Base-by-base conservation (phyloP, 1,140 invertebrate species). In the Prorops nasuta region DNA sequence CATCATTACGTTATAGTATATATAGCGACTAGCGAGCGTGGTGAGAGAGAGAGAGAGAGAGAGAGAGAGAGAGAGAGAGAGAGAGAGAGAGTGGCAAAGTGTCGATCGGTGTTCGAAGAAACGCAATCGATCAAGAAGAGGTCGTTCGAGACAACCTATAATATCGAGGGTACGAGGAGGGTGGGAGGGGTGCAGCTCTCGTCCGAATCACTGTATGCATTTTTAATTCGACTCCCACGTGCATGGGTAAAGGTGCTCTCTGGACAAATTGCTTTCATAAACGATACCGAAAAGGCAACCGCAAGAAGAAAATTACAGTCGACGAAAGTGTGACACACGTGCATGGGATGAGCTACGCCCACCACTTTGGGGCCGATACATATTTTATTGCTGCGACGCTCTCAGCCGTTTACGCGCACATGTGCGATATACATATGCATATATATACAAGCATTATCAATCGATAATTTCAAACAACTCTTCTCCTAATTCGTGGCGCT, bases 251-350 rank as follows among this genome's bases (percentile, higher is more conserved):
- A 15, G 17, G 24, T 6, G 24, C 4, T 10, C 10, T 6, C 24
- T 10, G 24, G 24, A 28, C 24, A 28, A 28, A 28, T 28, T 28
- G 24, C 24, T 28, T 28, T 28, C 24, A 10, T 28, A 28, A 28
- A 28, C 10, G 18, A 7, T 2, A 20, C 9, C 16, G 19, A 35
- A 35, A 35, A 15, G 14, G 34, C 3, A 14, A n/a, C 34, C 54
- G 47, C 58, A 51, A 45, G 22, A 49, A 44, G 43, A 55, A 66
- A 67, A 68, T 69, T 65, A 70, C 53, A 59, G 56, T 55, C 54
- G 50, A 19, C 44, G 38, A 46, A 43, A 40, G 40, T 50, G 48
- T 48, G 49, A 56, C 63, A 53, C 58, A 47, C 58, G 64, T 55
- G 54, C 54, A 53, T 52, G 42, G 31, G 31, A 47, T 58, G 47